Conservation (phyloP, 2,888 invertebrate species). For the Sepioteuthis lessoniana region DNA sequence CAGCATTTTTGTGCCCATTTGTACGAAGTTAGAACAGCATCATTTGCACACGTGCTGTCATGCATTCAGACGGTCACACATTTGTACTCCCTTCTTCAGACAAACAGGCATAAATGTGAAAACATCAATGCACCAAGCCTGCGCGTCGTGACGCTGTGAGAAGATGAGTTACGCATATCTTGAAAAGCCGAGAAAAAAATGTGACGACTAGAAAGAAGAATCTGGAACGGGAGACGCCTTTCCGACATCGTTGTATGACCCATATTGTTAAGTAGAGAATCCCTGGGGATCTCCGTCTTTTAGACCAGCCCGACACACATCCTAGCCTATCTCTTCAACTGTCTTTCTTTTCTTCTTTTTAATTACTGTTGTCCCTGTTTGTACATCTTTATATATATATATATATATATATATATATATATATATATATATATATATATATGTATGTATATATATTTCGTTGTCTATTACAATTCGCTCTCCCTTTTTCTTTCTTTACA, state of each 20-base stretch:
- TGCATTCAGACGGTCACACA: not conserved
- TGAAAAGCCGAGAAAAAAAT: not conserved
- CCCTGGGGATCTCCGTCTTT: not conserved
- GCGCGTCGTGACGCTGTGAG: not conserved
- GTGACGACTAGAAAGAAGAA: not conserved
- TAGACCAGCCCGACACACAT: not conserved
- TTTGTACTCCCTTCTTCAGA: not conserved
- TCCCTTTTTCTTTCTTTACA: not conserved
- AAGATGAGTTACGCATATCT: not conserved
- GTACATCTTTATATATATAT: too few species aligned
- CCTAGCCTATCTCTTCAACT: not conserved
- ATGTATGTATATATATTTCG: too few species aligned
- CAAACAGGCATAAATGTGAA: not conserved
- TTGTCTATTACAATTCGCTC: not conserved
- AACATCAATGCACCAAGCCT: not conserved
- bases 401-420: too few species aligned
- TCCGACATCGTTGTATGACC: not conserved
- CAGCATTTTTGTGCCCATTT: not conserved
- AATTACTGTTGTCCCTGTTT: too few species aligned
- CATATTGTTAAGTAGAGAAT: not conserved
- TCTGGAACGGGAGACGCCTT: not conserved
- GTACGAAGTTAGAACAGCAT: not conserved
- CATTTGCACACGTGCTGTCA: not conserved
- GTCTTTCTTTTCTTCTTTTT: not conserved
- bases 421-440: too few species aligned